These are phyloP conservation scores for Sinocyclocheilus maitianheensis DNA, from an alignment of 2,113 vertebrate genomes.

Conservation along the genomic window DNA sequence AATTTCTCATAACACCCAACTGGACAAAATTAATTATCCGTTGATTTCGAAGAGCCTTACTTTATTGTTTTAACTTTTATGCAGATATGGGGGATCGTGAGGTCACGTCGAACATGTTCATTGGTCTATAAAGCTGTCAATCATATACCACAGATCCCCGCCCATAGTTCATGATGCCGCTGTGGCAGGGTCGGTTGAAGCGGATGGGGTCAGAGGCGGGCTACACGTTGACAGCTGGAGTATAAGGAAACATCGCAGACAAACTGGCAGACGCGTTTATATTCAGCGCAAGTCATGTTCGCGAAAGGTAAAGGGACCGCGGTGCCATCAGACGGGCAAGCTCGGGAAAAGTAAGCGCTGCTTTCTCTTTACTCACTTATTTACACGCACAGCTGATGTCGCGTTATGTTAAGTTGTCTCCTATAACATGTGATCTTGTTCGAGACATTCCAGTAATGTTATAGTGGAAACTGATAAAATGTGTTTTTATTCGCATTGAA, in stretches of 20 bases:
- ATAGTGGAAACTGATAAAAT: not conserved
- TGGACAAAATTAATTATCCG: too few relatives aligned
- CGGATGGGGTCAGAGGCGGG: slow-evolving; percentile 76
- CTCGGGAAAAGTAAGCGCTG: slow-evolving; percentile 83
- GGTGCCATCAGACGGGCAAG: slow-evolving; percentile 84
- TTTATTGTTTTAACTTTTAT: slow-evolving; percentile 28
- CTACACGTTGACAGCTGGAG: slow-evolving; percentile 76
- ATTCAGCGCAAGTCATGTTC: slow-evolving; percentile 72
- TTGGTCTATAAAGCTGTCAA: slow-evolving; percentile 53
- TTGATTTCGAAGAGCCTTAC: not conserved
- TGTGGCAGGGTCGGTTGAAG: slow-evolving; percentile 78
- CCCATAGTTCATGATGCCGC: slow-evolving; percentile 64
- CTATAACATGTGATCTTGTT: not conserved
- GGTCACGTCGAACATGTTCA: not conserved
- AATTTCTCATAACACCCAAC: too few relatives aligned
- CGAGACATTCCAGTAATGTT: not conserved
- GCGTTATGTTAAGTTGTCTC: not conserved
- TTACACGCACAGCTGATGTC: not conserved
- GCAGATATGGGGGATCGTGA: not conserved
- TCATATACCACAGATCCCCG: slow-evolving; percentile 64
- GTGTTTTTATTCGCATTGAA: not conserved
- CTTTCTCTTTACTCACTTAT: not conserved
- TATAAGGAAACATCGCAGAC: slow-evolving; percentile 63
- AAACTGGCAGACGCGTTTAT: slow-evolving; percentile 46
- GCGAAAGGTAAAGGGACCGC: slow-evolving; percentile 83